Conservation (phyloP, 2,113 vertebrate genomes). For the Regulus satrapa region DNA sequence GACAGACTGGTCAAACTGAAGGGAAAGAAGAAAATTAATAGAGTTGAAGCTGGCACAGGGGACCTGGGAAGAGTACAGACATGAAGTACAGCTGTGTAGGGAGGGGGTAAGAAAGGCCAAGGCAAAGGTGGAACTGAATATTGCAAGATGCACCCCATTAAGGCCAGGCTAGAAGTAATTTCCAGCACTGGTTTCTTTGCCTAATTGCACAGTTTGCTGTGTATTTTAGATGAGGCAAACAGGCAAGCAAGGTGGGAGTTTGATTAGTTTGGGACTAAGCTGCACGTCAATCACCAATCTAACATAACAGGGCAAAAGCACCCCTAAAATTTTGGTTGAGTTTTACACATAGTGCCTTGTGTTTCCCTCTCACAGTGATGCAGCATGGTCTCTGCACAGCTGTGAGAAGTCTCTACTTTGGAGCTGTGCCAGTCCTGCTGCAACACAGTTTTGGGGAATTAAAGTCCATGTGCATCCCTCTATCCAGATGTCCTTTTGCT, state of each 20-base stretch:
- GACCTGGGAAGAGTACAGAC: background rate
- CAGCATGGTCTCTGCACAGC: background rate
- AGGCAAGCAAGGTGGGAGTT: background rate
- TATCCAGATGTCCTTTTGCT: background rate
- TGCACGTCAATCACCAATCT: background rate
- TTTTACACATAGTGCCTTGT: background rate
- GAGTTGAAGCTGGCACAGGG: background rate
- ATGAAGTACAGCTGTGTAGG: background rate
- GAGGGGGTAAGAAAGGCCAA: background rate
- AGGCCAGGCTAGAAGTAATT: background rate
- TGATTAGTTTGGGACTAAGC: background rate
- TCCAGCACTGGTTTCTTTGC: background rate
- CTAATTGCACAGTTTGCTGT: background rate
- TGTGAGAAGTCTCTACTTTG: background rate
- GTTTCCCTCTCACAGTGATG: background rate
- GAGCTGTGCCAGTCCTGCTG: background rate
- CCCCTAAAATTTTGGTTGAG: background rate
- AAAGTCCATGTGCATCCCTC: background rate
- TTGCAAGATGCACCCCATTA: fast-evolving
- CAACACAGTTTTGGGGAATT: background rate
- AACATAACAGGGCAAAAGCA: fast-evolving
- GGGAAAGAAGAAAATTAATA: background rate
- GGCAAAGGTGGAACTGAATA: background rate
- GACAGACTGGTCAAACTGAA: background rate
- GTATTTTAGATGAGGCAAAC: background rate